Evolutionary conservation across 2,888 invertebrate species (phyloP).

Genomic region (Creontiades dilutus): DNA sequence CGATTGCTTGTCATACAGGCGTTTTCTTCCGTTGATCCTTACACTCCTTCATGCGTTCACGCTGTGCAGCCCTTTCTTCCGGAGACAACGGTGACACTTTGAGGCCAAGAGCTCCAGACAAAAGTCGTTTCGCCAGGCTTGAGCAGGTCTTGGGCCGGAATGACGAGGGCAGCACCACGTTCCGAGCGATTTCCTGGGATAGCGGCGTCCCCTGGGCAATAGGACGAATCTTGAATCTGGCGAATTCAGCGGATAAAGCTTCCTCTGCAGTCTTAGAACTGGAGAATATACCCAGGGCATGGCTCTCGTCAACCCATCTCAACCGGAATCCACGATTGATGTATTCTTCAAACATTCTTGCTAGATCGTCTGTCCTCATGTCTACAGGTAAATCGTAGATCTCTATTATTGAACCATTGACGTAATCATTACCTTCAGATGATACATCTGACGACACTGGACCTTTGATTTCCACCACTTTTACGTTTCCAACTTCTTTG

Average conservation of each 20-base stretch:
- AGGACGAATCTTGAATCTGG: constrained; percentile 52
- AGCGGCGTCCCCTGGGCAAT: constrained; percentile 55
- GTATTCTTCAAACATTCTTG: constrained; percentile 17
- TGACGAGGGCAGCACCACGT: constrained; percentile 65
- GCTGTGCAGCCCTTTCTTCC: constrained; percentile 49
- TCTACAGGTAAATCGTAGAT: constrained; percentile 55
- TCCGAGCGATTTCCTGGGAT: constrained; percentile 60
- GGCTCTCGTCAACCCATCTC: constrained; percentile 51
- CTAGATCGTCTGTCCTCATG: constrained; percentile 51
- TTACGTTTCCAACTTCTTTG: constrained; percentile 52
- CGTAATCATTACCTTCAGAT: constrained; percentile 32
- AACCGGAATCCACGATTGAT: constrained; percentile 43
- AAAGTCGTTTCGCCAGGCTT: constrained; percentile 52
- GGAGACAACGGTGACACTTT: constrained; percentile 54
- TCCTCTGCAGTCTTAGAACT: constrained; percentile 56
- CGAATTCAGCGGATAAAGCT: constrained; percentile 27
- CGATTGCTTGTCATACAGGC: not conserved
- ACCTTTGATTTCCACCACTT: constrained; percentile 56
- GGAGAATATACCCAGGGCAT: constrained; percentile 58
- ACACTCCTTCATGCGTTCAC: not conserved
- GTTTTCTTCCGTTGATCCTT: constrained; percentile 40
- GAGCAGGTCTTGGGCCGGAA: constrained; percentile 66
- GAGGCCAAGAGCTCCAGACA: constrained; percentile 56
- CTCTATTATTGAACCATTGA: constrained; percentile 53
- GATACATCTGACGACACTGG: constrained; percentile 4